Evolutionary conservation across 2,888 invertebrate genomes (phyloP), one percentile per base, ranked within the genome.

Genomic region (Alitta virens): DNA sequence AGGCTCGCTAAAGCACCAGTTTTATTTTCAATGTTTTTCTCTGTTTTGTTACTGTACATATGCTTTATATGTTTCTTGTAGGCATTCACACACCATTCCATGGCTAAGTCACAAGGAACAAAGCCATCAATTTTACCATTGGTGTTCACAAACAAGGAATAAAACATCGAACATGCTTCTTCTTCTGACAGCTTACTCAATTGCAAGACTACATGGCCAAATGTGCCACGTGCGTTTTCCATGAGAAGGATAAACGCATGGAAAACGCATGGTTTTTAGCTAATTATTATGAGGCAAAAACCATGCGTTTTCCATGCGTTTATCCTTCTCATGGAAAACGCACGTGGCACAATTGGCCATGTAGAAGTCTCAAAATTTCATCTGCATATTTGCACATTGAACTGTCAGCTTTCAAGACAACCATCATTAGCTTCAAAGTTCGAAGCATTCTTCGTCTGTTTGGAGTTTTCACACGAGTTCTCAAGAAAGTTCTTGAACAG

Each of bases 331-430:
- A n/a, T n/a, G n/a, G n/a, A n/a, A n/a, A n/a, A n/a, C n/a, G n/a
- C n/a, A n/a, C n/a, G n/a, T n/a, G n/a, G n/a, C n/a, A n/a, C n/a
- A n/a, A n/a, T n/a, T n/a, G 59, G 24, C 40, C 24, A 2, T 52
- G 5, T 18, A 69, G 46, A 26, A 67, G 42, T 3, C 67, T 18
- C 14, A 66, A 42, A 18, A 69, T 66, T 60, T 69, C 67, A 40
- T 61, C 61, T 7, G 69, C 65, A 53, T 69, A 69, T 42, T 68
- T 68, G 7, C 66, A 66, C 38, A 63, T 33, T 33, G 62, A 63
- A 18, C 58, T 64, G 18, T 64, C 27, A 46, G 60, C 62, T 51
- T 63, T 67, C 14, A 69, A 63, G 16, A 54, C 53, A 14, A 69
- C 21, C 66, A 69, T 69, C 27, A 61, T 53, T 9, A 62, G 12